Percentiles rank a stretch among this genome's conserved stretches.
Evolutionary conservation across 2,888 invertebrate genomes (phyloP).

Genomic region (Palloptera scutellata): DNA sequence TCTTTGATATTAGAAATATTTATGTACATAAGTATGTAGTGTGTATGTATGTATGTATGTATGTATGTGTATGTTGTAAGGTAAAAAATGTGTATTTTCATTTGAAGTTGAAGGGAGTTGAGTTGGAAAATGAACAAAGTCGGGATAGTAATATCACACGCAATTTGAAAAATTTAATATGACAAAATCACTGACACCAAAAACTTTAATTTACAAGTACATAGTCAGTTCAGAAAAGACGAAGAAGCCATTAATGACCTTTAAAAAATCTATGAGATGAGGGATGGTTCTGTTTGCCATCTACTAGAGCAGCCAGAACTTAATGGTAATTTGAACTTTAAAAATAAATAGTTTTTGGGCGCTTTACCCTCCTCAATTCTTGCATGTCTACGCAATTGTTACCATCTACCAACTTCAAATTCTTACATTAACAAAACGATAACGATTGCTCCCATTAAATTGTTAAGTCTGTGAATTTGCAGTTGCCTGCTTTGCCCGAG

Average conservation of each 20-base stretch:
- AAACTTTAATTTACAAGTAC: no score
- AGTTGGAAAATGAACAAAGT: not conserved
- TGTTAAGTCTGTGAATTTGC: not conserved
- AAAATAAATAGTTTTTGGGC: no score
- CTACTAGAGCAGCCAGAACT: no score
- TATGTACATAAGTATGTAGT: slow-evolving; percentile 14
- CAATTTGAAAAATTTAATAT: not conserved
- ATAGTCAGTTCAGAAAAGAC: no score
- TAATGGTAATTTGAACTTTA: no score
- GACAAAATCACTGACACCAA: not conserved
- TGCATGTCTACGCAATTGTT: no score
- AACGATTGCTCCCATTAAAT: not conserved
- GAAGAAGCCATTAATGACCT: no score
- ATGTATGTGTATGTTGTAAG: not conserved
- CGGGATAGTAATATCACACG: not conserved
- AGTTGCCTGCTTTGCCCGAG: no score
- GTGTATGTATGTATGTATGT: slow-evolving; percentile 23
- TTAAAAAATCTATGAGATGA: no score
- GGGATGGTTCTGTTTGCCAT: no score
- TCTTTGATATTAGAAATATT: slow-evolving; percentile 3
- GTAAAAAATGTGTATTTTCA: not conserved
- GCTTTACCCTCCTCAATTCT: no score
- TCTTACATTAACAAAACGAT: not conserved
- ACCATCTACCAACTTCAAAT: not conserved
- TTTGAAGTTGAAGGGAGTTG: not conserved